Evolutionary conservation across 2,113 vertebrate species (phyloP), one percentile per base, ranked within the genome.

Genomic region (Scophthalmus maximus): DNA sequence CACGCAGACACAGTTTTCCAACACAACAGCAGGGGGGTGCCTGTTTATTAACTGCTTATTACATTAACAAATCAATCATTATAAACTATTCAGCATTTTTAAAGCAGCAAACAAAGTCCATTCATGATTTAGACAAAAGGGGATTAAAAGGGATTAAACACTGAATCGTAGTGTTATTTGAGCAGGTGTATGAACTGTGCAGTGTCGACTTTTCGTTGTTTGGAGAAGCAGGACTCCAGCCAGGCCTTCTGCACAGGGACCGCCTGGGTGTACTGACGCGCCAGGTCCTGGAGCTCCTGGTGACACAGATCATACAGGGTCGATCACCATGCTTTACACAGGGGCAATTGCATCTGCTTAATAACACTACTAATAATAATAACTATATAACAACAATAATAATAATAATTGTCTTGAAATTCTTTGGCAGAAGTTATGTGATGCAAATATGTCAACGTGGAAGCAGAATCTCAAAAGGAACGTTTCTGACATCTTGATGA

Each of bases 141-240:
- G 22, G 0, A 20, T 25, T n/a, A 23, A 32, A 25, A 60, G 1
- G 2, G 0, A 22, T 70, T 22, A 53, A 20, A 20, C 17, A 46
- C 6, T 27, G 5, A 10, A 23, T 8, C 1, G 12, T 2, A 3
- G 20, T 38, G 56, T 81, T 61, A 76, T 57, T 6, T 6, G 34
- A 91, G 63, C 7, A 0, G 18, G 34, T 90, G 88, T 1, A 83
- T 38, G 76, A 90, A 93, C 7, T 7, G 66, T 2, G 55, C 50
- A 0, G 75, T 64, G 79, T 61, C 18, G 68, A 94, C 88, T 74
- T 58, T 79, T 15, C 42, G 76, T 40, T 94, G 94, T 73, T 83
- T 86, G 64, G 86, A 90, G 78, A 94, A 94, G 78, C 94, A 94
- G 68, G 90, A 82, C 62, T 94, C 92, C 25, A 95, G 82, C 94